These are phyloP conservation scores for Drosophila melanosoma DNA, from an alignment of 2,888 invertebrate genomes.

Conservation along the genomic window DNA sequence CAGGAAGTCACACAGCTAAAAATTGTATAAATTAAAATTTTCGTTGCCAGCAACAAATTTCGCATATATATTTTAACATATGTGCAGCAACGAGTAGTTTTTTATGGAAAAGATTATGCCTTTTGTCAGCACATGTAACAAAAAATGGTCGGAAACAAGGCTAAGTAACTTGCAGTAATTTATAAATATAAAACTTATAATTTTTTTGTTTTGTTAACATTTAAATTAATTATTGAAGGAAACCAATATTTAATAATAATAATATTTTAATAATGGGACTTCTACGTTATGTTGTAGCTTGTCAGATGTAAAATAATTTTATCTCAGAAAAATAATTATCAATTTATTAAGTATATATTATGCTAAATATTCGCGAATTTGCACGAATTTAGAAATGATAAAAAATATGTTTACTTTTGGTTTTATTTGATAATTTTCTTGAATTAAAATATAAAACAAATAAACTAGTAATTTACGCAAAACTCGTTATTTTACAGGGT, in stretches of 20 bases:
- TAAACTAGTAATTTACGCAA: neutral
- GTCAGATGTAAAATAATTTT: neutral
- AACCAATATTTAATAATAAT: neutral
- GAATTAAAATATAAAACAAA: neutral
- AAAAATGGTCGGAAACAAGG: neutral
- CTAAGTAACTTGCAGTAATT: neutral
- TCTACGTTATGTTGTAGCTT: neutral
- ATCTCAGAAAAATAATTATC: neutral
- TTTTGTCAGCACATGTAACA: neutral
- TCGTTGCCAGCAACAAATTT: conserved; percentile 44
- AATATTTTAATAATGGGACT: neutral
- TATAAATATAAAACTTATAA: neutral
- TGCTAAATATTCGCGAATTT: neutral
- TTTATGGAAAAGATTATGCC: neutral
- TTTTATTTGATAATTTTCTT: neutral
- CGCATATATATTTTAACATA: conserved; percentile 31
- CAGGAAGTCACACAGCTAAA: conserved; percentile 72
- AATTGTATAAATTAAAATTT: conserved; percentile 78
- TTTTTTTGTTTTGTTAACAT: neutral
- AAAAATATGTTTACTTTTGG: neutral
- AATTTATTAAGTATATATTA: neutral
- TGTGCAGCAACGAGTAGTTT: neutral
- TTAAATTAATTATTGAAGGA: neutral
- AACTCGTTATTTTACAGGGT: neutral
- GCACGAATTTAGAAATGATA: neutral